Percentiles rank a stretch among this genome's conserved stretches.
Evolutionary conservation across 1,140 invertebrate species (phyloP).

Genomic region (Drosophila obscura): DNA sequence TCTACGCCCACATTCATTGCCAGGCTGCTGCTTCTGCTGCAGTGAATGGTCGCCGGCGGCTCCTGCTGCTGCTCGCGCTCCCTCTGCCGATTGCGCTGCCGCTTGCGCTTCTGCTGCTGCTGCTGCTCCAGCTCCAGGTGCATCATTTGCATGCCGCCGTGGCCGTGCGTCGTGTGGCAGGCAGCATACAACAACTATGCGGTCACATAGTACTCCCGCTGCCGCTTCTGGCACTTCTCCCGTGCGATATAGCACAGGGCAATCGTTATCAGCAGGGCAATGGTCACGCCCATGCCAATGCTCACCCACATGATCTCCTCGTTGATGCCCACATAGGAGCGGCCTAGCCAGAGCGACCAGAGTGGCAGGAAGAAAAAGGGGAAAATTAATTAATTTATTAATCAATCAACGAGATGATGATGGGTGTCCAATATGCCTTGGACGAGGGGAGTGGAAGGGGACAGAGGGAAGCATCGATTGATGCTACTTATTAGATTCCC

Average conservation of each 20-base stretch:
- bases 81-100: constrained; percentile 5
- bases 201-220: constrained; percentile 88
- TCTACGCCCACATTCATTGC: not conserved
- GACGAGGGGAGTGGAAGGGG: too few species aligned
- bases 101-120: not conserved
- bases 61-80: constrained; percentile 14
- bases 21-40: constrained; percentile 14
- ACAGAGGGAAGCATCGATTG: too few species aligned
- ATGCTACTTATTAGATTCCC: too few species aligned
- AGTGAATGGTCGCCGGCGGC: constrained; percentile 16
- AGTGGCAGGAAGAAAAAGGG: not conserved
- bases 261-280: constrained; percentile 90
- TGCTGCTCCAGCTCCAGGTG: constrained; percentile 5
- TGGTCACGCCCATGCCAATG: constrained; percentile 93
- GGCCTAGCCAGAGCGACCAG: constrained; percentile 85
- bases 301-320: constrained; percentile 94
- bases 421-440: too few species aligned
- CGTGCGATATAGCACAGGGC: constrained; percentile 91
- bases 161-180: constrained; percentile 35
- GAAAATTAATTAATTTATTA: not conserved
- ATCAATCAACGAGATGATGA: not conserved
- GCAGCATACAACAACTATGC: constrained; percentile 85
- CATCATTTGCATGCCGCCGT: constrained; percentile 5
- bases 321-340: constrained; percentile 91
- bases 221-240: constrained; percentile 90